These are phyloP conservation scores for Asbolus verrucosus DNA, from an alignment of 1,140 invertebrate genomes.

Conservation along the genomic window DNA sequence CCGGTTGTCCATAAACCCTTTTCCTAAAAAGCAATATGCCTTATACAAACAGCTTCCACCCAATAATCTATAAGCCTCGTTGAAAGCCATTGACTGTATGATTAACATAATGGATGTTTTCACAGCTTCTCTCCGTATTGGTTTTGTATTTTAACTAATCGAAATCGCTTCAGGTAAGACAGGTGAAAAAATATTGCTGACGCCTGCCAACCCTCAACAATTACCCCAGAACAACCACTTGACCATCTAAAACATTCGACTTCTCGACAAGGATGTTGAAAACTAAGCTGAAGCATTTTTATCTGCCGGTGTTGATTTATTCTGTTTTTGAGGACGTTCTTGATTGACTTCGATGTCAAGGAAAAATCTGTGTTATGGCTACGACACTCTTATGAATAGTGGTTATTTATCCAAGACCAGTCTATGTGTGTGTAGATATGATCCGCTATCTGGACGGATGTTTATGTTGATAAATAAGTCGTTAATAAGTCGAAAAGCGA, in stretches of 20 bases:
- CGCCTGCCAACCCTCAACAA: constrained; percentile 19
- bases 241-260: constrained; percentile 33
- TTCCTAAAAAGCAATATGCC: constrained; percentile 13
- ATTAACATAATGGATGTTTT: constrained; percentile 49
- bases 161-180: constrained; percentile 38
- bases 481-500: constrained; percentile 42
- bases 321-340: too few relatives aligned
- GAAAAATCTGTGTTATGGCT: constrained; percentile 5
- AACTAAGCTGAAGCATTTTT: neutral
- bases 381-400: neutral
- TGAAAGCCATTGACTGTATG: constrained; percentile 48
- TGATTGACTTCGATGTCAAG: neutral
- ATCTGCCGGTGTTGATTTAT: too few relatives aligned
- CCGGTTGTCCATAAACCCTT: constrained; percentile 20
- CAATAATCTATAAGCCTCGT: constrained; percentile 43
- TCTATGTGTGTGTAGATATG: neutral
- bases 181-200: constrained; percentile 43
- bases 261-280: neutral
- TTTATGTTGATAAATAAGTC: constrained; percentile 39
- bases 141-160: constrained; percentile 44
- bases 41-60: constrained; percentile 33
- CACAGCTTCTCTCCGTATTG: constrained; percentile 46
- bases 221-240: constrained; percentile 36
- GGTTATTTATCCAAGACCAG: neutral
- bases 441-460: constrained; percentile 25